Evolutionary conservation across 1,140 invertebrate species (phyloP), one percentile per base, ranked within the genome.

Genomic region (Leptinotarsa undecemlineata): DNA sequence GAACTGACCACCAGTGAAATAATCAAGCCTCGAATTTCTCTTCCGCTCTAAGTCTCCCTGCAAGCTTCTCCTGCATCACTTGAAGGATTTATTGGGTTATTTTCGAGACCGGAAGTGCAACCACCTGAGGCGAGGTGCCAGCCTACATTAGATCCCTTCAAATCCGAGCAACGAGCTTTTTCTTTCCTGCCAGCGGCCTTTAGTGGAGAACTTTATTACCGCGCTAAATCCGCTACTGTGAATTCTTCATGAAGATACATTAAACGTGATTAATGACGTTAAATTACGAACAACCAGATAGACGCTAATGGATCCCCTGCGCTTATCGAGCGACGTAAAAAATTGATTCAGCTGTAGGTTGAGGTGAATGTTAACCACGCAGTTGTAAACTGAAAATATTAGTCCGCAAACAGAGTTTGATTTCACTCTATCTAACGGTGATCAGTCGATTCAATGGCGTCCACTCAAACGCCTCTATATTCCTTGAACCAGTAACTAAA

Each of bases 101-200:
- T 57, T 57, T 57, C 51, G 51, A 57, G 15, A 17, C 51, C n/a
- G 51, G 51, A 57, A 57, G 51, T 57, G n/a, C 51, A 57, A 57
- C 51, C 51, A 57, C 51, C 51, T 57, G 51, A 57, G 51, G 51
- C 51, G 51, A 57, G 51, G 0, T 57, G 51, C 51, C 51, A 17
- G 51, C 51, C n/a, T 57, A 57, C 51, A 57, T 57, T 57, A 57
- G 51, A 57, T 57, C 51, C 51, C 51, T 42, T 42, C 33, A 19
- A 57, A 57, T 57, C 51, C 15, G 51, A 57, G n/a, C 51, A 14
- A 17, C 51, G 51, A 57, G 15, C 51, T 57, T 57, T 57, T 57
- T 57, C 51, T 57, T 19, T 57, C 51, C n/a, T 1, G 51, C 51
- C 51, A 57, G 51, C 51, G 51, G 51, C 51, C 51, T 5, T 57